Base-by-base conservation (phyloP, 2,888 invertebrate species). In the Parasteatoda lunata region DNA sequence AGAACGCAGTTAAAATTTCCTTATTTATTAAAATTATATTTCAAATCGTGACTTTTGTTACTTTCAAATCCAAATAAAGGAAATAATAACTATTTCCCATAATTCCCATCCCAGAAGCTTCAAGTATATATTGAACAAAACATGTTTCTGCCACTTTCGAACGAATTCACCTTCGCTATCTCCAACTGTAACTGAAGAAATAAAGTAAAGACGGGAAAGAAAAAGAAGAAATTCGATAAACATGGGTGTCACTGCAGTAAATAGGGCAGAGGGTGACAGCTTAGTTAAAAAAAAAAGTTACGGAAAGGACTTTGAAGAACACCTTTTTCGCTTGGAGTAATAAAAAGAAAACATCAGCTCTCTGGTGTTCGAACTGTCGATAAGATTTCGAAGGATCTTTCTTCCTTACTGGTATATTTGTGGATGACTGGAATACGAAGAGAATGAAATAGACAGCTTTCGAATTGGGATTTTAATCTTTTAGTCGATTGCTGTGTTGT, bases 391-490 rank as follows among this genome's bases (percentile, higher is more conserved):
- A 72, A 65, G 72, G 71, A 49, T 51, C 72, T 4, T 48, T 8
- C 15, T 64, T 59, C 65, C 49, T 70, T 70, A 48, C 47, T 15
- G n/a, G 15, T 52, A 59, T 72, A 73, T 72, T 72, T 52, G 73
- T 72, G 80, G 73, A 65, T 65, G 80, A 80, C 52, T 51, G 80
- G 65, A 73, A 80, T 30, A 49, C 11, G 59, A 4, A 8, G 4
- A 59, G n/a, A 59, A 54, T 13, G n/a, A 59, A 13, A n/a, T 59
- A 77, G 73, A 73, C 72, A 80, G 65, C 72, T 66, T 59, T 52
- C 65, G 66, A 51, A 80, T 80, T 66, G 80, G 80, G 72, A 66
- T 80, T 80, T 80, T 80, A 80, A 80, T 80, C 80, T 80, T 73
- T 65, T 80, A 47, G 66, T 45, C 71, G 64, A 52, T 52, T 80